Evolutionary conservation across 2,113 vertebrate genomes (phyloP).

Genomic region (Istiophorus platypterus): DNA sequence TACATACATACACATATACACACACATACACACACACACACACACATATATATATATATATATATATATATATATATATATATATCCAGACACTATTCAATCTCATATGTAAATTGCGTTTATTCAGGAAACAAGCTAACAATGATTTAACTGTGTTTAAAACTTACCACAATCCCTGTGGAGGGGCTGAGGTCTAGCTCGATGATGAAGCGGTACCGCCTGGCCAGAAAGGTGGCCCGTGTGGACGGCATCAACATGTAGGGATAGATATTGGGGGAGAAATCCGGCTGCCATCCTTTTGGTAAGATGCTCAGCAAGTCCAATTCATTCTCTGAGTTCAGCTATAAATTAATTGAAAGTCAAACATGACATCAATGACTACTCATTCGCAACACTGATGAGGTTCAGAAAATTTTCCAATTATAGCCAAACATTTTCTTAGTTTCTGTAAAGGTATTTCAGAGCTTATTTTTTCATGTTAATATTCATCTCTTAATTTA

Average conservation of each 20-base stretch:
- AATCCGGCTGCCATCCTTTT: slow-evolving; percentile 93
- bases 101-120: neutral
- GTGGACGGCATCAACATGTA: slow-evolving; percentile 93
- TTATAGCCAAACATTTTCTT: no score
- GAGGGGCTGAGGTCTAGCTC: slow-evolving; percentile 98
- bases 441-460: neutral
- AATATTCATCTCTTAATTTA: no score
- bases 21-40: no score
- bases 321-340: slow-evolving; percentile 90
- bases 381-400: no score
- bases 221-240: slow-evolving; percentile 93
- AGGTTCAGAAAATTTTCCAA: no score
- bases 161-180: slow-evolving; percentile 95
- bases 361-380: neutral
- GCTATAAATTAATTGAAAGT: slow-evolving; percentile 71
- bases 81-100: no score
- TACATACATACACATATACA: no score
- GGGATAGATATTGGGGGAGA: slow-evolving; percentile 81
- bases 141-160: neutral
- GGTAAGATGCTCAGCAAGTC: slow-evolving; percentile 93
- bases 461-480: neutral
- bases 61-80: no score
- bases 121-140: neutral
- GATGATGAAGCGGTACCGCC: slow-evolving; percentile 96
- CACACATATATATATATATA: no score